Evolutionary conservation across 2,113 vertebrate genomes (phyloP).

Genomic region (Bothrops jararaca): DNA sequence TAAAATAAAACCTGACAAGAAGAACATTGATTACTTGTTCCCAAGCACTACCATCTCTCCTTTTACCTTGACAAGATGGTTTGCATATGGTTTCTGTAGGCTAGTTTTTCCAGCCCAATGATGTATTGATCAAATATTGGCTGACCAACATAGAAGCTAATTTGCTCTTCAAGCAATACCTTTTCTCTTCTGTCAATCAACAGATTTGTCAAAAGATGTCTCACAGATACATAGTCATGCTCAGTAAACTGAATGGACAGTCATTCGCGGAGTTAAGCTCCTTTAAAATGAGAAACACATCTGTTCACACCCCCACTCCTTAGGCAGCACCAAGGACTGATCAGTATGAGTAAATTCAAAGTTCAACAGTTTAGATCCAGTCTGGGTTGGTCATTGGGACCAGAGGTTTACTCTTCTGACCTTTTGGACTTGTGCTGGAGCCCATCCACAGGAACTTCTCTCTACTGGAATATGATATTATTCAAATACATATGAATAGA

Average conservation of each 20-base stretch:
- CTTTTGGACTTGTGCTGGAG: too few relatives aligned
- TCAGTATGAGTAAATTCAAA: neutral
- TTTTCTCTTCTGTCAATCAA: neutral
- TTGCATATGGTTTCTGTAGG: neutral
- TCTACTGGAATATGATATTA: too few relatives aligned
- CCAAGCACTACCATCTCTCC: neutral
- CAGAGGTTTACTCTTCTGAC: too few relatives aligned
- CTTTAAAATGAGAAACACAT: neutral
- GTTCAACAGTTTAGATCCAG: neutral
- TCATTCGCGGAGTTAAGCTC: neutral
- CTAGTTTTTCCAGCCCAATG: neutral
- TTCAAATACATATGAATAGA: too few relatives aligned
- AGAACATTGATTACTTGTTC: neutral
- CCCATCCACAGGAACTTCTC: too few relatives aligned
- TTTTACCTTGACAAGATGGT: neutral
- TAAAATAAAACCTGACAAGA: neutral
- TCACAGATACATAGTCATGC: neutral
- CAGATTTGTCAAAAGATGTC: neutral
- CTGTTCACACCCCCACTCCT: neutral
- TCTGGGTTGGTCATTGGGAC: too few relatives aligned
- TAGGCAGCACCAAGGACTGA: neutral
- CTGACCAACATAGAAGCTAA: neutral
- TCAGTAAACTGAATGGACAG: neutral
- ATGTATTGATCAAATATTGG: neutral
- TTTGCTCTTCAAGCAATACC: neutral